Evolutionary conservation across 2,888 invertebrate species (phyloP), one percentile per base, ranked within the genome.

Genomic region (Frankliniella fusca): DNA sequence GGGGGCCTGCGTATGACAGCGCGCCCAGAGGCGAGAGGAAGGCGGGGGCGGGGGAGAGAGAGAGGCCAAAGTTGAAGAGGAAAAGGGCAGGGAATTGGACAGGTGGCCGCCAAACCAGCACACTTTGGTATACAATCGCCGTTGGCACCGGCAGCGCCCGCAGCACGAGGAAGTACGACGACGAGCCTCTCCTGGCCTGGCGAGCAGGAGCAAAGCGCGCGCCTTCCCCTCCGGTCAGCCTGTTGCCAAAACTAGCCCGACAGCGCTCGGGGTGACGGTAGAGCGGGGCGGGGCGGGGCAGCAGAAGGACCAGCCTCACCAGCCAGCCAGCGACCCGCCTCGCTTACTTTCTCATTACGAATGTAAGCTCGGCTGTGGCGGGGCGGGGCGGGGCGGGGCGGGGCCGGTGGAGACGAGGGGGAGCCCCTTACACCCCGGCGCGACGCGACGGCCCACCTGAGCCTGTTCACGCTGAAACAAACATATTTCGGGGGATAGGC

Each of bases 261-360:
- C 50, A 12, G 9, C 50, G 50, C 10, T 50, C 50, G 50, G 10
- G 50, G 50, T 9, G 50, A 12, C 50, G 50, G 9, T 12, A 12
- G 50, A 12, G 50, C 10, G 50, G 50, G 50, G 50, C 50, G 50
- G 10, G 50, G 50, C 15, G 3, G 54, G 54, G 54, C 11, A n/a
- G n/a, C n/a, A n/a, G n/a, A n/a, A n/a, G n/a, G n/a, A n/a, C n/a
- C n/a, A n/a, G n/a, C n/a, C n/a, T n/a, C n/a, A n/a, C n/a, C n/a
- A n/a, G n/a, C n/a, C n/a, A n/a, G 50, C 10, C 50, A 15, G 10
- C 50, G 10, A 50, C 10, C 54, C 70, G 70, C 10, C 3, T 11
- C 70, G 70, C 70, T 70, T 23, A 70, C 23, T 70, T 70, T 70
- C 70, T 70, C 70, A 70, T 70, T n/a, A 70, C 70, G 70, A 70